Percentiles rank a stretch among this genome's conserved stretches.
phyloP scores from a whole-genome alignment of 2,113 vertebrate species.

The Phaethornis superciliosus region DNA sequence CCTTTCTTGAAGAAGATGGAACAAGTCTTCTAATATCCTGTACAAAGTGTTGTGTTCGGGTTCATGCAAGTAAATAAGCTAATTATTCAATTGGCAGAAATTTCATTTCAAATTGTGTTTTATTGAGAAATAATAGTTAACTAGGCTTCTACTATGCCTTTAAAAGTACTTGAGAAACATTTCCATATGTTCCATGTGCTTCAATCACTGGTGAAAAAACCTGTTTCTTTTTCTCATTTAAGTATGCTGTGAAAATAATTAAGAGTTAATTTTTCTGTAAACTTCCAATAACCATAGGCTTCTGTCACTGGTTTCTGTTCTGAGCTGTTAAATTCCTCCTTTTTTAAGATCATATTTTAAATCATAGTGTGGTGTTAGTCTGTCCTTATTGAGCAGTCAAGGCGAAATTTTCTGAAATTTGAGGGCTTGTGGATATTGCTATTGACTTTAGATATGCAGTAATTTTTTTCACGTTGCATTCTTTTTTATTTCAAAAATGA shows the following conservation, averaged over 20 bases:
- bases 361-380: neutral
- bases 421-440: neutral
- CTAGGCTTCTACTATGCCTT: neutral
- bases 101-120: neutral
- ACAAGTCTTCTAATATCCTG: conserved; percentile 91
- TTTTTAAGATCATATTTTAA: neutral
- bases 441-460: neutral
- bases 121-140: neutral
- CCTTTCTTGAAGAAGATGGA: conserved; percentile 91
- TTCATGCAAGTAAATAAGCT: conserved; percentile 93
- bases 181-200: neutral
- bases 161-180: neutral
- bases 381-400: neutral
- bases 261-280: neutral
- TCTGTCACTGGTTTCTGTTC: neutral
- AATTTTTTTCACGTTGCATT: neutral
- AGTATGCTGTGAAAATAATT: neutral
- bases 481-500: neutral
- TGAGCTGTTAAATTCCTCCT: neutral
- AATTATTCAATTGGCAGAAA: neutral
- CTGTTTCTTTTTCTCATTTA: neutral
- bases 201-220: accelerated
- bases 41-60: conserved; percentile 86
- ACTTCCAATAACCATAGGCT: neutral
- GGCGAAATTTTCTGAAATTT: neutral